Base-by-base conservation (phyloP, 2,797 vertebrate species). In the Emys orbicularis region DNA sequence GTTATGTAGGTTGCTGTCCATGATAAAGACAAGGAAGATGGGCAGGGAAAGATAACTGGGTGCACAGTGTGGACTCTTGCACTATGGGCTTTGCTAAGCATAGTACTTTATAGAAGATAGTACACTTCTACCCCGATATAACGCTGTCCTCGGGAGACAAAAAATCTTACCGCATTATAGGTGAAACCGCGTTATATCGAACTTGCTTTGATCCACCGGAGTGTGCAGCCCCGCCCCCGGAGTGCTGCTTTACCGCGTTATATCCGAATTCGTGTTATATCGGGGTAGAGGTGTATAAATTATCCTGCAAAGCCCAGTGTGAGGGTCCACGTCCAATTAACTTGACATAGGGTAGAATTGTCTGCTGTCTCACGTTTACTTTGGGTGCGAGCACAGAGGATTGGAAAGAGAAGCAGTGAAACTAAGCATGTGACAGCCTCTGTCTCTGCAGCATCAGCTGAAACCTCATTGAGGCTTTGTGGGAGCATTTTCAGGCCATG, bases 381-480 rank as follows among this genome's bases (percentile, higher is more conserved):
- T 92, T 82, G 87, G 41, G 47, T 84, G 41, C 82, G 44, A 92
- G 85, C 77, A 57, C 59, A 53, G 57, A 91, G 68, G 56, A 87
- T 96, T 96, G 82, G 74, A 91, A 94, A 91, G 65, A 83, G 37
- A 91, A 90, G 23, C 54, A 65, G 6, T 74, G 59, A 80, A 95
- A 77, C 53, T 52, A 79, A 93, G 84, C 90, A 77, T 54, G 41
- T 79, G 72, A 56, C 41, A 84, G 72, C 59, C 47, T 93, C 61
- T 4, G 65, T 41, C 68, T 80, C 72, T 95, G 86, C 87, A 94
- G 81, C 61, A 57, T 92, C 65, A 50, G 25, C 65, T 90, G 89
- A 93, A 96, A 88, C 77, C 87, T 96, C 61, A 59, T n/a, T 34
- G 80, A 93, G 77, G 74, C 57, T 93, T 95, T 87, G 50, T 83